Evolutionary conservation across 2,797 vertebrate genomes (phyloP).

Genomic region (Phataginus tricuspis): DNA sequence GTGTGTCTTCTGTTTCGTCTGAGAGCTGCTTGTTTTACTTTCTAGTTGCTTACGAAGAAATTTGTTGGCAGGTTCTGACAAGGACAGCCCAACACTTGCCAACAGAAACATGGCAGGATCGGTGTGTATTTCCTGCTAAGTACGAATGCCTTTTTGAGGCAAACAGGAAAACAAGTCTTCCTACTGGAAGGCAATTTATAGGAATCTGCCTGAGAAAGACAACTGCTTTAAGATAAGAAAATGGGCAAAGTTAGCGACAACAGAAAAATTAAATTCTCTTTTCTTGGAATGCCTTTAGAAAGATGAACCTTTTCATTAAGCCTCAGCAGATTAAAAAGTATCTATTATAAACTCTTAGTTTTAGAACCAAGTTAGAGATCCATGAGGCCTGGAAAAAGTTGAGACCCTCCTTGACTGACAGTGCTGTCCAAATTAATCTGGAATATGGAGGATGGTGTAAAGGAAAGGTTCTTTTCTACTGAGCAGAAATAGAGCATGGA

Average conservation of each 20-base stretch:
- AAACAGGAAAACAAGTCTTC: conserved; percentile 87
- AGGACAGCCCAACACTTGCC: conserved; percentile 84
- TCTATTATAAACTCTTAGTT: conserved; percentile 61
- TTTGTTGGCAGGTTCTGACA: conserved; percentile 86
- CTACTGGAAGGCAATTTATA: conserved; percentile 76
- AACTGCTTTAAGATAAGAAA: conserved; percentile 68
- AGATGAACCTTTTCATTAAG: neutral
- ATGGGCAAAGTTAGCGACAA: neutral
- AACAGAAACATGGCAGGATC: conserved; percentile 87
- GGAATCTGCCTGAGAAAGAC: conserved; percentile 78
- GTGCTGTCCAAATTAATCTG: neutral
- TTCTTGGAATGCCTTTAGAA: conserved; percentile 67
- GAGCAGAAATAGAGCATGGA: neutral
- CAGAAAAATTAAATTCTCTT: neutral
- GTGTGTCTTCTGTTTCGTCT: conserved; percentile 82
- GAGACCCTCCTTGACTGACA: neutral
- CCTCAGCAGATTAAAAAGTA: conserved; percentile 57
- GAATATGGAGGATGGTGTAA: neutral
- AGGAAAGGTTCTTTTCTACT: neutral
- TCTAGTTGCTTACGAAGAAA: conserved; percentile 83
- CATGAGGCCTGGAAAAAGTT: neutral
- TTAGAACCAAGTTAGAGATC: neutral
- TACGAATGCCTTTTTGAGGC: conserved; percentile 81
- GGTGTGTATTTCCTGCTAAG: conserved; percentile 82
- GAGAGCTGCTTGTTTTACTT: conserved; percentile 83